Percentiles rank a stretch among this genome's conserved stretches.
Evolutionary conservation across 2,797 vertebrate species (phyloP).

Genomic region (Catostomus latipinnis): DNA sequence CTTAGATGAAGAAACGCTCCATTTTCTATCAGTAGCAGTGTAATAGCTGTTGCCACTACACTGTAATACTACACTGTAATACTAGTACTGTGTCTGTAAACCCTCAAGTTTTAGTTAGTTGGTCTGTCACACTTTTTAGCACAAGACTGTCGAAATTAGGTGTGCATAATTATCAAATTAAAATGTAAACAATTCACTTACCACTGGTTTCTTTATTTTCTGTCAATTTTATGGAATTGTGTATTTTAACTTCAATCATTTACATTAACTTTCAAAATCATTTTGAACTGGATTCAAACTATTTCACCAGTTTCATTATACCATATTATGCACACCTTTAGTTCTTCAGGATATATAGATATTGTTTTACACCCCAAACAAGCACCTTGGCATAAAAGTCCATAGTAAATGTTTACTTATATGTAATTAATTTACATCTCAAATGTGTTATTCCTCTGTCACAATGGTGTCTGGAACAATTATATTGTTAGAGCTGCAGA

Average conservation of each 20-base stretch:
- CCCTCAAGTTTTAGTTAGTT: not conserved
- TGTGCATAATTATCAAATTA: not conserved
- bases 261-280: not conserved
- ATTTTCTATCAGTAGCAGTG: conserved; percentile 16
- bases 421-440: conserved; percentile 23
- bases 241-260: not conserved
- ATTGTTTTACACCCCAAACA: not conserved
- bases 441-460: conserved; percentile 17
- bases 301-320: not conserved
- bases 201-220: conserved; percentile 6
- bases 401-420: conserved; percentile 20
- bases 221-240: not conserved
- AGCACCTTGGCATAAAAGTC: conserved; percentile 24
- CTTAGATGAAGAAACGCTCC: not conserved
- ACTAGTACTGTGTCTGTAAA: not conserved
- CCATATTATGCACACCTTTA: not conserved
- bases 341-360: not conserved
- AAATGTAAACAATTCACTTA: not conserved
- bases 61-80: conserved; percentile 17
- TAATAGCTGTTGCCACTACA: conserved; percentile 6
- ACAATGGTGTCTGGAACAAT: too few relatives aligned
- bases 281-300: not conserved
- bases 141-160: not conserved
- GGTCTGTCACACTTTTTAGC: not conserved
- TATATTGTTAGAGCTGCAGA: too few relatives aligned